phyloP scores from a whole-genome alignment of 2,113 vertebrate species.

The Lepus americanus region DNA sequence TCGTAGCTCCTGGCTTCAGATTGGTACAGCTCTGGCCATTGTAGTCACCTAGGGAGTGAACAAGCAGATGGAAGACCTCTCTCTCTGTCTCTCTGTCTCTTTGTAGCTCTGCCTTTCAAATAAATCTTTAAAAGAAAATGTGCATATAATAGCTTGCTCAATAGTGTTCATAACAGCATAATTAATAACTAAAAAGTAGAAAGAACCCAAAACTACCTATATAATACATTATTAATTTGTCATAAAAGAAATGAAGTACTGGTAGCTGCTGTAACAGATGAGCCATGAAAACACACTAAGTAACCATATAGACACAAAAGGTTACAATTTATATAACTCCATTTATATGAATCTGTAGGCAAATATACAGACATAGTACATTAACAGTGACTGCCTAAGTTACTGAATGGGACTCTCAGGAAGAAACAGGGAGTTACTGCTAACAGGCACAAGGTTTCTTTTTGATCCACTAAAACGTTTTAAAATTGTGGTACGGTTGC shows the following conservation, averaged over 20 bases:
- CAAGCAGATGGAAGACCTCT: no score
- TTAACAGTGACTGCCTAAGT: background rate
- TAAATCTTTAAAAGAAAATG: no score
- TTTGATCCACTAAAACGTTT: background rate
- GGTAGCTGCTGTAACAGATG: background rate
- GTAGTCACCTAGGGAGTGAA: no score
- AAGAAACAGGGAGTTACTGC: background rate
- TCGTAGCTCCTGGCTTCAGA: no score
- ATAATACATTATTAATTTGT: background rate
- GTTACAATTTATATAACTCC: background rate
- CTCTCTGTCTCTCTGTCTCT: no score
- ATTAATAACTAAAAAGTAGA: slow-evolving; percentile 35
- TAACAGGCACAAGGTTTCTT: background rate
- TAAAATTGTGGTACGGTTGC: background rate
- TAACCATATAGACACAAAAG: background rate
- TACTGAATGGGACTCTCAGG: background rate
- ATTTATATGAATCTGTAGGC: background rate
- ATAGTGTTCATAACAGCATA: background rate
- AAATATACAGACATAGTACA: background rate
- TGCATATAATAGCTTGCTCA: background rate
- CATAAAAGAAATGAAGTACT: background rate
- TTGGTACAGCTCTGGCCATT: no score
- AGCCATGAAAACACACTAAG: slow-evolving; percentile 37
- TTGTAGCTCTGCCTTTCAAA: no score
- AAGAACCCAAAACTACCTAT: background rate